phyloP scores from a whole-genome alignment of 35 echinoderm and acorn worm genomes.

The Strongylocentrotus purpuratus region DNA sequence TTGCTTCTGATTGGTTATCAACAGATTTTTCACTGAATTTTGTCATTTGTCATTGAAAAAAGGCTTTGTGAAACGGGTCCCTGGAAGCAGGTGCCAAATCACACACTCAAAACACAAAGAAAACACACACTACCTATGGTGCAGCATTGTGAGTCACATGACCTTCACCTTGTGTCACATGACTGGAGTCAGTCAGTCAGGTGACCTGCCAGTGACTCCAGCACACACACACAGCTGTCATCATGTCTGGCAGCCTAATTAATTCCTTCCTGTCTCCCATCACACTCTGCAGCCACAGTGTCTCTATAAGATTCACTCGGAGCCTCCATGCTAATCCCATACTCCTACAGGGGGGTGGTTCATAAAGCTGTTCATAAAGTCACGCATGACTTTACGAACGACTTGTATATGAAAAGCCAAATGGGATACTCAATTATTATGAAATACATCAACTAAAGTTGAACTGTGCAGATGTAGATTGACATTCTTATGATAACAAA shows the following conservation, averaged over 20 bases:
- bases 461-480: too few species aligned
- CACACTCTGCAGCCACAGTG: neutral
- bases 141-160: neutral
- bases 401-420: too few species aligned
- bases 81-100: neutral
- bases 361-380: too few species aligned
- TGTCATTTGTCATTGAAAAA: too few species aligned
- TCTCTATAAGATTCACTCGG: neutral
- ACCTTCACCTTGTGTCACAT: neutral
- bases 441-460: too few species aligned
- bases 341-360: too few species aligned
- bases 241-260: neutral
- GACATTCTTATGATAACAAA: too few species aligned
- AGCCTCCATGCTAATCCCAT: neutral
- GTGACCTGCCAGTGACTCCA: neutral
- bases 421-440: too few species aligned
- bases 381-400: too few species aligned
- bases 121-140: neutral
- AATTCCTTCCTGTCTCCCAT: neutral
- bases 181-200: neutral
- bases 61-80: neutral
- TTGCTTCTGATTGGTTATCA: too few species aligned
- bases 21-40: too few species aligned
- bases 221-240: neutral
- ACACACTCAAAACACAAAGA: neutral